Evolutionary conservation across 2,888 invertebrate genomes (phyloP), one percentile per base, ranked within the genome.

Genomic region (Sialis fuliginosa): DNA sequence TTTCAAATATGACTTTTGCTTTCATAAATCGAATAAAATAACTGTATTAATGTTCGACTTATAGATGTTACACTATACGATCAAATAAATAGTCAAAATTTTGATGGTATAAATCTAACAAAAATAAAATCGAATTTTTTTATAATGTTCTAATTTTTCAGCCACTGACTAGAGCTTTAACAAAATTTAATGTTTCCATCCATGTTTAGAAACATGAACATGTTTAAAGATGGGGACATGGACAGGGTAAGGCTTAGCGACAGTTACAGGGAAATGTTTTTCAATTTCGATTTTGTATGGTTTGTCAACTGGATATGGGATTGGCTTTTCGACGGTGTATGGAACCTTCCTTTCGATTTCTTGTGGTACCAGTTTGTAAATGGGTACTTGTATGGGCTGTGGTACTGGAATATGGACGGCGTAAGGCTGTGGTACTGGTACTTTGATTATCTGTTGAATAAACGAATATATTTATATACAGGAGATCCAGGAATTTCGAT

Each of bases 221-320:
- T 81, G 81, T 60, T 80, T 81, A 68, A 80, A 81, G 12, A 81
- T 77, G 39, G 80, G 80, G 8, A 77, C 75, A 54, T 81, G 81
- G 54, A 82, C 81, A 48, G 81, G 79, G 64, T 81, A 81, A 6
- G 81, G 81, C 58, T 79, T 79, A 55, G 77, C 75, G 54, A 78
- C 72, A 9, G 78, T 75, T 41, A 81, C 75, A 59, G 77, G 79
- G 43, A 82, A 78, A 59, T 75, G 81, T 66, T 81, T 83, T 52
- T 82, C 76, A 32, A 83, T 79, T 62, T 79, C 77, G 5, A 83
- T 79, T 54, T 81, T 81, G 70, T 81, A 81, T 5, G 81, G 83
- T 58, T 76, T 81, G 58, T 81, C 79, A 2, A 83, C 74, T 54
- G 79, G 78, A 56, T 81, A 78, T 13, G 78, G 77, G 22, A 77